Percentiles rank a stretch among this genome's conserved stretches.
Conservation (phyloP, 2,113 vertebrate species). For the Myiagra hebetior region DNA sequence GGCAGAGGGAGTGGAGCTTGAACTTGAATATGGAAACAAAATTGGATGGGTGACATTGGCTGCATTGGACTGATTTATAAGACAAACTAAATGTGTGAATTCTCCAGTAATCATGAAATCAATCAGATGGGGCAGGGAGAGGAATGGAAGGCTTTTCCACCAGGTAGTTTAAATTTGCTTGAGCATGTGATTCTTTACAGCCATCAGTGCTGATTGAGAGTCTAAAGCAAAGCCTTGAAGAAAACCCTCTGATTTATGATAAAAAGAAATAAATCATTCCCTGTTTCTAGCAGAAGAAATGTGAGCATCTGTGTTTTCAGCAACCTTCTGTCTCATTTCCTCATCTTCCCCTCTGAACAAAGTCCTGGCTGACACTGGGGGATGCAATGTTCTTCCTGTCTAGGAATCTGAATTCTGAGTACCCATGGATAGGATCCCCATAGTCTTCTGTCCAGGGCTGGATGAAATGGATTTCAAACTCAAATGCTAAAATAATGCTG, state of each 20-base stretch:
- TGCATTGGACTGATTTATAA: neutral
- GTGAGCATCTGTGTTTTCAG: constrained; percentile 42
- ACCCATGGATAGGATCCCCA: neutral
- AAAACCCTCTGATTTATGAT: neutral
- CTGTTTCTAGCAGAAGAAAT: neutral
- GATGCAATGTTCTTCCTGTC: neutral
- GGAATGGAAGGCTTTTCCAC: neutral
- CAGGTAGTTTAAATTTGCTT: neutral
- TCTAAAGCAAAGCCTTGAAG: neutral
- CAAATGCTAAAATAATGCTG: neutral
- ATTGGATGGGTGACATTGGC: neutral
- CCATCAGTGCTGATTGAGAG: neutral
- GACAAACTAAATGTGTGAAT: neutral
- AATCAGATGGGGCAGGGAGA: neutral
- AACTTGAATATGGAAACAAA: neutral
- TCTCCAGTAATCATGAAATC: neutral
- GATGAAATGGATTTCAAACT: neutral
- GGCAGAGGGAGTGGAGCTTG: neutral
- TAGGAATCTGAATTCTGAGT: neutral
- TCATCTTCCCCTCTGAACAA: neutral
- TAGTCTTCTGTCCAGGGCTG: neutral
- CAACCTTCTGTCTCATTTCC: constrained; percentile 11
- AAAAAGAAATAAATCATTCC: neutral
- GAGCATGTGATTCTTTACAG: neutral
- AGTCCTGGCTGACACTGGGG: neutral